Evolutionary conservation across 2,888 invertebrate genomes (phyloP).

Genomic region (Miltochrista miniata): DNA sequence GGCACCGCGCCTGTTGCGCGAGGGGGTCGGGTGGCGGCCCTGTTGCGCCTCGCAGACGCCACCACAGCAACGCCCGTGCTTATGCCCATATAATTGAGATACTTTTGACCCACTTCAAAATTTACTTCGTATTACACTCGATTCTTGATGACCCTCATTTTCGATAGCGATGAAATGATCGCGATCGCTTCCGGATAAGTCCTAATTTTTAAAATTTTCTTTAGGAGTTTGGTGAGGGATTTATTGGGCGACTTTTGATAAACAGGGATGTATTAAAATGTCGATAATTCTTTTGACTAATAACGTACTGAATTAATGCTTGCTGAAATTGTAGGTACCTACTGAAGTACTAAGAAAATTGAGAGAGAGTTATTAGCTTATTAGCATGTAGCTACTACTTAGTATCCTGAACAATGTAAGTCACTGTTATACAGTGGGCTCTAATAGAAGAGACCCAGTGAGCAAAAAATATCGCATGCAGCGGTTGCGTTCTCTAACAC

Average conservation of each 20-base stretch:
- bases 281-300: too few species aligned
- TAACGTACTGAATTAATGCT: too few species aligned
- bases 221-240: background rate
- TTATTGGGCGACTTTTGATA: background rate
- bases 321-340: too few species aligned
- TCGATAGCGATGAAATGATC: slow-evolving; percentile 16
- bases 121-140: slow-evolving; percentile 43
- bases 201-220: background rate
- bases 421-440: too few species aligned
- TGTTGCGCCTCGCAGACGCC: slow-evolving; percentile 81
- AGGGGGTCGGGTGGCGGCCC: slow-evolving; percentile 61
- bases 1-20: slow-evolving; percentile 77
- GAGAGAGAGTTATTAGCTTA: too few species aligned
- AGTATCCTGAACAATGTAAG: too few species aligned
- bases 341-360: too few species aligned
- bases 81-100: slow-evolving; percentile 61
- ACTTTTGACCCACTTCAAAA: slow-evolving; percentile 68
- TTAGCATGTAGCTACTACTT: too few species aligned
- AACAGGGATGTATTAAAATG: background rate
- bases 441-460: too few species aligned
- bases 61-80: slow-evolving; percentile 56
- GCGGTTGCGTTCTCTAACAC: too few species aligned
- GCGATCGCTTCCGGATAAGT: background rate
- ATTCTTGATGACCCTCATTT: slow-evolving; percentile 22
- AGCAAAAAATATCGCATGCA: too few species aligned